Conservation (phyloP, 2,113 vertebrate genomes). For the Alectura lathami region DNA sequence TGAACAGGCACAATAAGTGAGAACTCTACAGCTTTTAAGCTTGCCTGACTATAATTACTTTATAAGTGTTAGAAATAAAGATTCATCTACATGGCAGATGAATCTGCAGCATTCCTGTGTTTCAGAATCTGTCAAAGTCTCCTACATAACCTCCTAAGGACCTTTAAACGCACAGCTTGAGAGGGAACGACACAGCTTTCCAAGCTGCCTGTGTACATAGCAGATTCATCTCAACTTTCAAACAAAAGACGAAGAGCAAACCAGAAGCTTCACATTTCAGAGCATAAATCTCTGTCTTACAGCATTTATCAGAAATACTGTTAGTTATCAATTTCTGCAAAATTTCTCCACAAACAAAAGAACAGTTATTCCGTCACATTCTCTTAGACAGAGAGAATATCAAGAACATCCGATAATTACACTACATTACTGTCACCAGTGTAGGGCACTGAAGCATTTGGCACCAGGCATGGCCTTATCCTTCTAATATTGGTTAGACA, state of each 20-base stretch:
- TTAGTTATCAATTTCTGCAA: neutral
- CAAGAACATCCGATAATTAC: rapidly evolving
- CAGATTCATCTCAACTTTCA: neutral
- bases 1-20: conserved; percentile 38
- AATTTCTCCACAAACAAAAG: neutral
- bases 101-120: conserved; percentile 14
- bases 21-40: conserved; percentile 17
- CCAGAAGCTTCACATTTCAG: conserved; percentile 6
- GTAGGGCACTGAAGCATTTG: neutral
- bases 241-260: neutral
- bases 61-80: conserved; percentile 61
- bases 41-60: conserved; percentile 36
- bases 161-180: conserved; percentile 40
- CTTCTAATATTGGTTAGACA: neutral
- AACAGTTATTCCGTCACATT: neutral
- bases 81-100: conserved; percentile 18
- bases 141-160: conserved; percentile 10
- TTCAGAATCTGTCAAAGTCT: conserved; percentile 64
- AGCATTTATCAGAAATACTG: neutral
- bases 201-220: neutral
- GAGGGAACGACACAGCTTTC: neutral
- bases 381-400: neutral
- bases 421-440: neutral
- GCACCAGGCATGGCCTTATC: neutral
- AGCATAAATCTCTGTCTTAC: neutral